A percentile compares a stretch with the other conserved stretches of the same genome.
These are phyloP conservation scores for Aythya baeri DNA, from an alignment of 2,113 vertebrate species.

Conservation along the genomic window DNA sequence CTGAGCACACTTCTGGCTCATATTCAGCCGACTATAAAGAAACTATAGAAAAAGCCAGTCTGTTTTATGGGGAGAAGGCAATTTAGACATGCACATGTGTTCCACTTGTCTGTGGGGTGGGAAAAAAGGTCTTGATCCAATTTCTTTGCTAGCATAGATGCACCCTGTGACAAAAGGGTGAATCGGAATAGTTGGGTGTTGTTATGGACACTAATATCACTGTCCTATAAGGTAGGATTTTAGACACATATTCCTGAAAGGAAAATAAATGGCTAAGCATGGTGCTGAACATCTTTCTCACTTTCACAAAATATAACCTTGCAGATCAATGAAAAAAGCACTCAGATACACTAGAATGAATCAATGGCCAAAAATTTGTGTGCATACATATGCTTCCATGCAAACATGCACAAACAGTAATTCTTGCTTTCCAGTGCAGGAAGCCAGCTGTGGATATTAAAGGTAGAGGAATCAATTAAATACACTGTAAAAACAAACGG, in stretches of 20 bases:
- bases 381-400: neutral
- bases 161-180: neutral
- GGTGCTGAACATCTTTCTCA: neutral
- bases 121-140: neutral
- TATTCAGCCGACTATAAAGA: no score
- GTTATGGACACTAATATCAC: neutral
- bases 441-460: slow-evolving; percentile 7
- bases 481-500: neutral
- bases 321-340: neutral
- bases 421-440: neutral
- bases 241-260: neutral
- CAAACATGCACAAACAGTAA: neutral
- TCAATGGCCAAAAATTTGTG: neutral
- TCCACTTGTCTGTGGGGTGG: neutral
- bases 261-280: neutral
- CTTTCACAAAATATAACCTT: neutral
- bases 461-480: neutral
- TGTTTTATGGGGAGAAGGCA: neutral
- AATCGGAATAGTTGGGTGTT: neutral
- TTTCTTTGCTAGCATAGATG: neutral
- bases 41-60: neutral
- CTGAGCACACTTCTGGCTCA: no score
- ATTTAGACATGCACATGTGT: neutral
- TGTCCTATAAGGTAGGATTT: neutral
- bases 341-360: neutral